Percentiles rank a stretch among this genome's conserved stretches.
These are phyloP conservation scores for Prietella phreatophila DNA, from an alignment of 2,113 vertebrate genomes.

Conservation along the genomic window DNA sequence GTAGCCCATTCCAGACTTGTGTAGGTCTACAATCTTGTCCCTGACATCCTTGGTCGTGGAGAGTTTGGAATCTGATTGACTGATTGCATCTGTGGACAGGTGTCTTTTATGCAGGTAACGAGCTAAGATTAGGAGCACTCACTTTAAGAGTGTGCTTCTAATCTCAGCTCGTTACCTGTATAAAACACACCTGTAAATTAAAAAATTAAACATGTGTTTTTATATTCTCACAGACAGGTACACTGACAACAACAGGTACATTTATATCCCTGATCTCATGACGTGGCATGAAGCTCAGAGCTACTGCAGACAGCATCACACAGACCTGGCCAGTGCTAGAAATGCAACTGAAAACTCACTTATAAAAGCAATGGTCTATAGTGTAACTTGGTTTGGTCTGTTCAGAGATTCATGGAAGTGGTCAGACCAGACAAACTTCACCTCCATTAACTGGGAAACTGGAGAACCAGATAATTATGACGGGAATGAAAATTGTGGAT, in stretches of 20 bases:
- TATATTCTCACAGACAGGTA: not conserved
- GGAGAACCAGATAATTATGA: not conserved
- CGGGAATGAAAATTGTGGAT: not conserved
- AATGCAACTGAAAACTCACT: not conserved
- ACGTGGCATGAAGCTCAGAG: conserved; percentile 1
- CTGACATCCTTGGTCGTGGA: no score
- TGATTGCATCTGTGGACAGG: no score
- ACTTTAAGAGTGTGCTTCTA: no score
- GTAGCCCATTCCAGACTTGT: no score
- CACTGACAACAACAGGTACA: not conserved
- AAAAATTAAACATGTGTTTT: not conserved
- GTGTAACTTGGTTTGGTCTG: conserved; percentile 16
- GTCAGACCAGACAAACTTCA: conserved; percentile 20
- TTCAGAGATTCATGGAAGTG: conserved; percentile 38
- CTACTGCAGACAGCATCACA: conserved; percentile 16
- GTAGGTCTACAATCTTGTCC: no score
- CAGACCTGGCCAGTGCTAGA: conserved; percentile 19
- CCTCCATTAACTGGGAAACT: not conserved
- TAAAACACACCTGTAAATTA: no score
- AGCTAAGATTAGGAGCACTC: no score
- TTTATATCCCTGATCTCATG: not conserved
- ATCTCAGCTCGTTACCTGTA: no score
- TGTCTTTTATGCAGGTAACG: no score
- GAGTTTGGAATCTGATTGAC: no score
- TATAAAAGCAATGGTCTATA: not conserved